A percentile compares a stretch with the other conserved stretches of the same genome.
phyloP scores from a whole-genome alignment of 2,797 vertebrate genomes.

The Lindbergichthys nudifrons region DNA sequence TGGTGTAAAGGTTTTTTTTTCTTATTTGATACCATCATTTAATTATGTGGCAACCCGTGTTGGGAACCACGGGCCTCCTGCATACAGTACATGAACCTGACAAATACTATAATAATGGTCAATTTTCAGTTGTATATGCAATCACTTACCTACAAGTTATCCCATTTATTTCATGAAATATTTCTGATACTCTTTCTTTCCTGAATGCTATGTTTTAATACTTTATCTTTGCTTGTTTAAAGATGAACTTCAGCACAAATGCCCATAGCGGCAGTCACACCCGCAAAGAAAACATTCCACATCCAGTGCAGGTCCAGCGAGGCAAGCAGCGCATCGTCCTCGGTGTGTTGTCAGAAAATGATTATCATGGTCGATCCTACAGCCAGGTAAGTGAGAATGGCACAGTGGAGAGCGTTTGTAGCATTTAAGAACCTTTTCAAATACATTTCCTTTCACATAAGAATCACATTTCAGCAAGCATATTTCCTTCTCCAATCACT shows the following conservation, averaged over 20 bases:
- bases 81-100: no score
- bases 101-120: no score
- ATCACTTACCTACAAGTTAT: background rate
- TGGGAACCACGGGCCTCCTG: no score
- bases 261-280: constrained; percentile 20
- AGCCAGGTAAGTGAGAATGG: constrained; percentile 61
- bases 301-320: constrained; percentile 44
- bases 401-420: background rate
- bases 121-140: background rate
- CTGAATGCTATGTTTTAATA: background rate
- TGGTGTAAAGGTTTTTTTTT: background rate
- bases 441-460: background rate
- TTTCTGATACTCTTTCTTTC: background rate
- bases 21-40: background rate
- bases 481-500: background rate
- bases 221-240: constrained; percentile 15
- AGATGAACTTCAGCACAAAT: constrained; percentile 71
- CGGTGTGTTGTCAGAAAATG: constrained; percentile 79
- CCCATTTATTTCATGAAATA: background rate
- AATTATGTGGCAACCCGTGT: background rate
- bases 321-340: constrained; percentile 75
- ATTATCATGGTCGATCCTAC: constrained; percentile 57
- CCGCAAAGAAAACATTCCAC: constrained; percentile 71
- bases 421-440: background rate
- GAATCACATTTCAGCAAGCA: background rate